A percentile compares a stretch with the other conserved stretches of the same genome.
phyloP scores from a whole-genome alignment of 1,140 invertebrate species.

The Diuraphis noxia region DNA sequence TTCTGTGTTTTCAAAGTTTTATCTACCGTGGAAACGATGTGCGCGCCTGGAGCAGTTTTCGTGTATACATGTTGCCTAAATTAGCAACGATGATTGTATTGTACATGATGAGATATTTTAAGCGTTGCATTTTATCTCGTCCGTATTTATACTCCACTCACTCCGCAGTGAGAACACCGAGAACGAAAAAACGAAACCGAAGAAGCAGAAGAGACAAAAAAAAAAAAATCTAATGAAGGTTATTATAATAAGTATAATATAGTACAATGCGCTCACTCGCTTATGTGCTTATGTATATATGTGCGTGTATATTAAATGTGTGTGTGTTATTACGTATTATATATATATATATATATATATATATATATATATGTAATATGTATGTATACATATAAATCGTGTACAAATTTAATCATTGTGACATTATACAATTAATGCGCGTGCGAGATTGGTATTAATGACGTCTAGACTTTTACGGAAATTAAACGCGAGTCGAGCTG shows the following conservation, averaged over 20 bases:
- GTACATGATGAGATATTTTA: background rate
- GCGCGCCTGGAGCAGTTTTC: background rate
- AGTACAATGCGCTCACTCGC: background rate
- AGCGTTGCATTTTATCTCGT: slow-evolving; percentile 31
- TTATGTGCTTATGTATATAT: background rate
- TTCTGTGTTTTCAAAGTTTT: slow-evolving; percentile 17
- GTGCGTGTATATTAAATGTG: too few relatives aligned
- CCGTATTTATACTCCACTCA: background rate
- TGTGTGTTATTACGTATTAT: too few relatives aligned
- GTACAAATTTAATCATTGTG: slow-evolving; percentile 37
- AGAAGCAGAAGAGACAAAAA: background rate
- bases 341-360: background rate
- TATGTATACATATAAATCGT: background rate
- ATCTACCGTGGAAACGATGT: slow-evolving; percentile 26
- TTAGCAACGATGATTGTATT: slow-evolving; percentile 42
- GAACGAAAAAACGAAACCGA: background rate
- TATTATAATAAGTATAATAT: background rate
- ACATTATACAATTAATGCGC: slow-evolving; percentile 32
- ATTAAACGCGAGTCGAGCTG: background rate
- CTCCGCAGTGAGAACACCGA: background rate
- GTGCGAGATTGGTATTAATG: slow-evolving; percentile 20
- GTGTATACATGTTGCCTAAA: background rate
- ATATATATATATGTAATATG: background rate
- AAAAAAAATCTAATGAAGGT: background rate
- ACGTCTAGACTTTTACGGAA: slow-evolving; percentile 19